Evolutionary conservation across 2,888 invertebrate species (phyloP), one percentile per base, ranked within the genome.

Genomic region (Mactromeris polynyma): DNA sequence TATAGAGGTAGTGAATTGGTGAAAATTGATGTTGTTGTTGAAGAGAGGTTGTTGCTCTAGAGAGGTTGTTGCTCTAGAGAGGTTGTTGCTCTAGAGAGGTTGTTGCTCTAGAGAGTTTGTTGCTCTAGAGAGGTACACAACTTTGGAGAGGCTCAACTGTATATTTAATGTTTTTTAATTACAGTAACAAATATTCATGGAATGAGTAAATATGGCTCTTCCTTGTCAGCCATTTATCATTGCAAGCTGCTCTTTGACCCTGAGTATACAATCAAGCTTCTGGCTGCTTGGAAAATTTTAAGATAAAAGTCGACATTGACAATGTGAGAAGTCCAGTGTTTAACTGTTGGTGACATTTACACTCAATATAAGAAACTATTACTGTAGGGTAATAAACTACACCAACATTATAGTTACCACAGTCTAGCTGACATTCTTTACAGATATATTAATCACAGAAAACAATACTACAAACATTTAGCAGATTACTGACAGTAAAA

Each of bases 291-390:
- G 58, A 64, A 26, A 4, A 64, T n/a, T n/a, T 14, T 19, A 33
- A 73, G 73, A 73, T 73, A 36, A 73, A 73, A 73, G 73, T 46
- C 17, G 17, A 46, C 46, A 46, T 46, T 46, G 46, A 73, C 73
- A 73, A 33, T 73, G 73, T 73, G 26, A 73, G 31, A 14, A 6
- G 17, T 19, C 17, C 33, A 3, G 33, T 73, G 73, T 73, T 26
- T 73, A 73, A 73, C 33, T 73, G 73, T 31, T 33, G 36, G 9
- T 73, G 73, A 73, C 73, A 73, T 21, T 73, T 36, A 33, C 9
- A 31, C 4, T 36, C 19, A 36, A 26, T 73, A 73, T 36, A 73
- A 33, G 36, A 73, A 17, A 33, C 31, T 36, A 17, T 36, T 73
- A 73, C 31, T 36, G 17, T 73, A 19, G 36, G 31, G 73, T 73